Evolutionary conservation across 2,888 invertebrate genomes (phyloP).

Genomic region (Xanthorhoe spadicearia): DNA sequence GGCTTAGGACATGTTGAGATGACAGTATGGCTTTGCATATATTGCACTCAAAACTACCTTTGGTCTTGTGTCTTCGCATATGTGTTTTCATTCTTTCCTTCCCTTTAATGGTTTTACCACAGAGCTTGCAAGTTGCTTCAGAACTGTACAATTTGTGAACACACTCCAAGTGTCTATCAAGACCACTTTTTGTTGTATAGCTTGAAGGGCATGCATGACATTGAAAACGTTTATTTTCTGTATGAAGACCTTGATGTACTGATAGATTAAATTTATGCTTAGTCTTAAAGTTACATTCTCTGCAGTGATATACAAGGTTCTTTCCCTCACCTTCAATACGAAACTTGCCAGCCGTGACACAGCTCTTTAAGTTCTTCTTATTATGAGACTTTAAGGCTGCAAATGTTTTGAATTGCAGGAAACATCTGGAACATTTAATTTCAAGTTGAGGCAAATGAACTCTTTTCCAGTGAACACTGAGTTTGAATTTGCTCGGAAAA

Average conservation of each 20-base stretch:
- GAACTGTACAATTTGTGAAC: conserved; percentile 56
- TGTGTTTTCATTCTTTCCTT: conserved; percentile 61
- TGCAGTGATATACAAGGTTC: conserved; percentile 43
- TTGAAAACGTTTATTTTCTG: conserved; percentile 61
- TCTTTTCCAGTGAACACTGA: conserved; percentile 62
- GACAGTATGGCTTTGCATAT: conserved; percentile 60
- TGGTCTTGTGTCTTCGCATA: conserved; percentile 53
- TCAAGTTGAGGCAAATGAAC: conserved; percentile 43
- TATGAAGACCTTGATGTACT: conserved; percentile 61
- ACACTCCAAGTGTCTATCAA: conserved; percentile 64
- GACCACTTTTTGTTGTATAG: conserved; percentile 59
- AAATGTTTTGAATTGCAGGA: conserved; percentile 46
- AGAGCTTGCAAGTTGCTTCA: conserved; percentile 66
- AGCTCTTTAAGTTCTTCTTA: conserved; percentile 33
- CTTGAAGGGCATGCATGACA: conserved; percentile 61
- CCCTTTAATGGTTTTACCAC: conserved; percentile 67
- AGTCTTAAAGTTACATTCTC: conserved; percentile 62
- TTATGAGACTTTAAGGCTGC: conserved; percentile 45
- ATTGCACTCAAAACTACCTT: conserved; percentile 49
- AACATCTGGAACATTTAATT: conserved; percentile 50
- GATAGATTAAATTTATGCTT: conserved; percentile 54
- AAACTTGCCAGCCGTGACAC: conserved; percentile 30
- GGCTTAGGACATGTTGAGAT: conserved; percentile 45
- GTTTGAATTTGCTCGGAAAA: conserved; percentile 61
- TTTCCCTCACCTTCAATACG: conserved; percentile 40